Conservation (phyloP, 1,140 invertebrate genomes). For the Drosophila melanogaster region DNA sequence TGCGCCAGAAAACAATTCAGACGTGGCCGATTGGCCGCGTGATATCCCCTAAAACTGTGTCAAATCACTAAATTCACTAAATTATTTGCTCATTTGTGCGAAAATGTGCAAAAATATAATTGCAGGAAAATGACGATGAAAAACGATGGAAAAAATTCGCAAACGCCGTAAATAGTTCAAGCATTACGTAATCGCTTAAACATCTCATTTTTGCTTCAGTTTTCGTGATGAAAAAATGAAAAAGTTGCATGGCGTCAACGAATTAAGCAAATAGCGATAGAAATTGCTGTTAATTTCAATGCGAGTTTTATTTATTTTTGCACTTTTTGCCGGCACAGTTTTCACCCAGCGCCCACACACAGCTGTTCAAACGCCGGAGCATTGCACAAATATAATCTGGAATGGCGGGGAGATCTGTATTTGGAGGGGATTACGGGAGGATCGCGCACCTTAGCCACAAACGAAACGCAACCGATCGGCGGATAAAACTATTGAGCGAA, state of each 20-base stretch:
- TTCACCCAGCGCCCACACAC: conserved; percentile 38
- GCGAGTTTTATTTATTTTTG: conserved; percentile 14
- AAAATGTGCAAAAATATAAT: conserved; percentile 65
- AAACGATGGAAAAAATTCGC: conserved; percentile 29
- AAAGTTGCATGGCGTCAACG: conserved; percentile 68
- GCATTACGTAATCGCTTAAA: conserved; percentile 58
- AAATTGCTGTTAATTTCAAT: conserved; percentile 38
- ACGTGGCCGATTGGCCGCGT: conserved; percentile 56
- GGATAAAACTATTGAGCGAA: conserved; percentile 58
- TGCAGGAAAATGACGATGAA: conserved; percentile 13
- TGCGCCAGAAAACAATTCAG: conserved; percentile 55
- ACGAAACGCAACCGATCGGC: conserved; percentile 46
- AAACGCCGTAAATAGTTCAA: conserved; percentile 46
- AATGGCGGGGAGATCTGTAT: background rate
- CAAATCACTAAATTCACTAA: conserved; percentile 48
- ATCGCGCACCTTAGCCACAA: conserved; percentile 22
- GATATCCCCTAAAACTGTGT: conserved; percentile 41
- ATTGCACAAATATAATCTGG: conserved; percentile 36
- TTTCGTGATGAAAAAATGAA: conserved; percentile 54
- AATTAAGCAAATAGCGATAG: conserved; percentile 72
- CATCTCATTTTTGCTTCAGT: conserved; percentile 36
- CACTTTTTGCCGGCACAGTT: conserved; percentile 42
- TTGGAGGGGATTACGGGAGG: background rate
- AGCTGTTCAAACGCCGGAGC: conserved; percentile 63
- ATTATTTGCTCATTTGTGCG: conserved; percentile 55